These are phyloP conservation scores for Hiodon tergisus DNA, from an alignment of 2,113 vertebrate genomes.

Conservation along the genomic window DNA sequence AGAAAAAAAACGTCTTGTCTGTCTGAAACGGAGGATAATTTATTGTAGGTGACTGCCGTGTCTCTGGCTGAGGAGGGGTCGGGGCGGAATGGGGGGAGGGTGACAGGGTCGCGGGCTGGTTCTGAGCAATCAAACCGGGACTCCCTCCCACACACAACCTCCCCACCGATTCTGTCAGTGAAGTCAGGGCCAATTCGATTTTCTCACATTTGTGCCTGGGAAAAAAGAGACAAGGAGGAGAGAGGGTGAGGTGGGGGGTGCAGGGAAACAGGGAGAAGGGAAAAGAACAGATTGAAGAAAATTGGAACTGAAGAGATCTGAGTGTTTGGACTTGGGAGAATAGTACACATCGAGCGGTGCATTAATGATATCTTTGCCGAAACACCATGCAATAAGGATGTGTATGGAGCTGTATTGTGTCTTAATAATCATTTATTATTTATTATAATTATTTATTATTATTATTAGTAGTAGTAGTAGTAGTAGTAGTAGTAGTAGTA, in stretches of 20 bases:
- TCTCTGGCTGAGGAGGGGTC: not conserved
- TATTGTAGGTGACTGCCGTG: conserved; percentile 7
- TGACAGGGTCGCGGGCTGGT: conserved; percentile 6
- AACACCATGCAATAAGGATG: not conserved
- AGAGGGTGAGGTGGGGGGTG: not conserved
- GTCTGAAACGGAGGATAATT: not conserved
- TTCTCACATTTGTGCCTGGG: conserved; percentile 11
- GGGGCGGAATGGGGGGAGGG: conserved; percentile 3
- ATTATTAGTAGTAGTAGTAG: too few species aligned
- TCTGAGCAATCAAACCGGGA: conserved; percentile 18
- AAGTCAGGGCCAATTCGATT: conserved; percentile 17
- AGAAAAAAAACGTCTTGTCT: conserved; percentile 8
- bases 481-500: too few species aligned
- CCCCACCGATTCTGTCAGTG: conserved; percentile 1
- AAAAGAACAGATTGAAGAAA: not conserved
- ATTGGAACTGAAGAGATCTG: not conserved
- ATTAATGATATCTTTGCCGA: not conserved
- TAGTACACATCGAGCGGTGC: not conserved
- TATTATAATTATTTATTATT: not conserved
- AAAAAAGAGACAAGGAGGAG: not conserved
- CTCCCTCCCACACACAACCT: conserved; percentile 22
- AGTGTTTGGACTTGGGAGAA: not conserved
- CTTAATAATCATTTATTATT: not conserved
- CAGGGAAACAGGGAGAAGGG: not conserved
- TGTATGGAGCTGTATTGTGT: not conserved